Conservation (phyloP, 2,797 vertebrate genomes). For the Crypturellus tataupa region DNA sequence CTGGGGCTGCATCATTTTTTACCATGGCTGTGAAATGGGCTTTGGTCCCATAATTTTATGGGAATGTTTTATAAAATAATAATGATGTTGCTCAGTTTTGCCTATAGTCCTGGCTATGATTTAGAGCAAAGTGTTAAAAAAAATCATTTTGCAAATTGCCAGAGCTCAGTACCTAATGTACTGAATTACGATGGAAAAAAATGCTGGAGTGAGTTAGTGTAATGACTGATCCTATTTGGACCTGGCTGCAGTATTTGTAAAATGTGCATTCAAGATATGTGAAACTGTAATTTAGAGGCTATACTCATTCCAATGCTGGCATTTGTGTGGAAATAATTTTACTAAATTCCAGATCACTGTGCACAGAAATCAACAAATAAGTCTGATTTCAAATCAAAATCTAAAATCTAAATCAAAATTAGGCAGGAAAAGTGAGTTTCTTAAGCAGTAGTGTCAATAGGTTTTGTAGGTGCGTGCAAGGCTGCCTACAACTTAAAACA, state of each 20-base stretch:
- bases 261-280: not conserved
- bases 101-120: conserved; percentile 54
- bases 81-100: conserved; percentile 9
- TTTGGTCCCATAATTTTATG: conserved; percentile 54
- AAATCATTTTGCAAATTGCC: conserved; percentile 32
- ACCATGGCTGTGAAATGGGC: conserved; percentile 17
- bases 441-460: not conserved
- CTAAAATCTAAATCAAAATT: not conserved
- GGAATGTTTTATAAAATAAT: conserved; percentile 67
- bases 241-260: conserved; percentile 15
- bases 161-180: conserved; percentile 56
- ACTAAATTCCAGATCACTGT: conserved; percentile 15
- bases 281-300: not conserved
- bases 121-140: conserved; percentile 59
- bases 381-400: not conserved
- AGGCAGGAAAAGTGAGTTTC: not conserved
- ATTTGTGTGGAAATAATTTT: conserved; percentile 13
- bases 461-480: not conserved
- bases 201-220: conserved; percentile 9
- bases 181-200: conserved; percentile 49
- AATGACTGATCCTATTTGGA: conserved; percentile 38
- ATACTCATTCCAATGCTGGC: not conserved
- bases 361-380: not conserved
- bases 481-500: not conserved
- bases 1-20: conserved; percentile 33